phyloP scores from a whole-genome alignment of 2,797 vertebrate genomes.

The Xenops minutus region DNA sequence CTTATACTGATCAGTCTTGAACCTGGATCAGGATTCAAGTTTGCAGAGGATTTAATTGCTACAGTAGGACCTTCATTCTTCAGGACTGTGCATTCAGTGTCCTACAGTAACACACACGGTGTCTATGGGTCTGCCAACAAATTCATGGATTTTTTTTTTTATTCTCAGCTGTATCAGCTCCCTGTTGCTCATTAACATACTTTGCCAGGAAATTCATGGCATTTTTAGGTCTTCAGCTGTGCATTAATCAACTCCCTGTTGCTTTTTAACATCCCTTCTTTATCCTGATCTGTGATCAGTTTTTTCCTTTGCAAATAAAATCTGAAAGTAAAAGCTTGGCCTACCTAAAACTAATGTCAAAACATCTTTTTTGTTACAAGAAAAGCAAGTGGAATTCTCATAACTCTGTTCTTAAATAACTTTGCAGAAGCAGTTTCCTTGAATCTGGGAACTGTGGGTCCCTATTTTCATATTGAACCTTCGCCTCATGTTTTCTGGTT shows the following conservation, averaged over 20 bases:
- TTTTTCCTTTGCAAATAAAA: slow-evolving; percentile 18
- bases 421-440: not conserved
- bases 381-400: not conserved
- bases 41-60: not conserved
- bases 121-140: slow-evolving; percentile 17
- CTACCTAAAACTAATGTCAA: slow-evolving; percentile 1
- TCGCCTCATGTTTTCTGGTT: not conserved
- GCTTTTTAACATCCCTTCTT: slow-evolving; percentile 39
- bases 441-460: not conserved
- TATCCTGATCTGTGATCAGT: slow-evolving; percentile 15
- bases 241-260: slow-evolving; percentile 63
- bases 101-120: not conserved
- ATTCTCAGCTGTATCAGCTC: slow-evolving; percentile 46
- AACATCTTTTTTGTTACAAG: not conserved
- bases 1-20: slow-evolving; percentile 6
- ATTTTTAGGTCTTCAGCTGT: slow-evolving; percentile 55
- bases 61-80: not conserved
- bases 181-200: slow-evolving; percentile 47
- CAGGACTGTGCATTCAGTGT: not conserved
- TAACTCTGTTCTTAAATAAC: not conserved
- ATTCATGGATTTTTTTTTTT: slow-evolving; percentile 44
- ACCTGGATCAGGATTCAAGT: not conserved
- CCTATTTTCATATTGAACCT: not conserved
- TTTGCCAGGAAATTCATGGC: slow-evolving; percentile 56
- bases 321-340: slow-evolving; percentile 26